These are phyloP conservation scores for Drosophila tristis DNA, from an alignment of 1,140 invertebrate species.

Conservation along the genomic window DNA sequence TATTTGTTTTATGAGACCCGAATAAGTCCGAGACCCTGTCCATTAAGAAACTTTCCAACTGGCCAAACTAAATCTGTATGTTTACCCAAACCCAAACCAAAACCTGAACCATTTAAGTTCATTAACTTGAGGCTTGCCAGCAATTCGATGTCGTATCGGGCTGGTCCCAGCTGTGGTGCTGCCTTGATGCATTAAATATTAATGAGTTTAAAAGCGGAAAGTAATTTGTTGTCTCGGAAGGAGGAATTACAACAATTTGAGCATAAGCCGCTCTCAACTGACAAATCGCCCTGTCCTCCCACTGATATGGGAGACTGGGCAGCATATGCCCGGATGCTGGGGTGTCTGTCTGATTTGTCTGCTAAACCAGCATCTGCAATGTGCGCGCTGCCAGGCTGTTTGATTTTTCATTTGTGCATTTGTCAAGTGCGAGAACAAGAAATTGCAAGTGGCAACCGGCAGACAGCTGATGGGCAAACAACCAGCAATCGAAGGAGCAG, in stretches of 20 bases:
- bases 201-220: slow-evolving; percentile 66
- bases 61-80: slow-evolving; percentile 26
- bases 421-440: slow-evolving; percentile 55
- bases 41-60: slow-evolving; percentile 51
- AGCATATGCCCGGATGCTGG: neutral
- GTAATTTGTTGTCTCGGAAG: slow-evolving; percentile 55
- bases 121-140: slow-evolving; percentile 46
- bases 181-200: slow-evolving; percentile 72
- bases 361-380: slow-evolving; percentile 39
- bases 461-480: slow-evolving; percentile 37
- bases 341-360: slow-evolving; percentile 1
- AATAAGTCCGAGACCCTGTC: slow-evolving; percentile 29
- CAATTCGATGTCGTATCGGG: slow-evolving; percentile 18
- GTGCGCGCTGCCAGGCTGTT: slow-evolving; percentile 28
- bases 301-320: slow-evolving; percentile 29
- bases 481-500: slow-evolving; percentile 22
- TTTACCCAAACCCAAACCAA: neutral
- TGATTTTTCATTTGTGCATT: slow-evolving; percentile 71
- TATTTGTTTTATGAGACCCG: no score
- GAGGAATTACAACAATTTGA: slow-evolving; percentile 36
- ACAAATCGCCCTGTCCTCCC: slow-evolving; percentile 53
- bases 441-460: slow-evolving; percentile 64
- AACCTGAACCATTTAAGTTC: slow-evolving; percentile 16
- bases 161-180: slow-evolving; percentile 54
- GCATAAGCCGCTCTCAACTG: slow-evolving; percentile 19